Percentiles rank a stretch among this genome's conserved stretches.
Conservation (phyloP, 2,888 invertebrate species). For the Lasioglossum figueresi region DNA sequence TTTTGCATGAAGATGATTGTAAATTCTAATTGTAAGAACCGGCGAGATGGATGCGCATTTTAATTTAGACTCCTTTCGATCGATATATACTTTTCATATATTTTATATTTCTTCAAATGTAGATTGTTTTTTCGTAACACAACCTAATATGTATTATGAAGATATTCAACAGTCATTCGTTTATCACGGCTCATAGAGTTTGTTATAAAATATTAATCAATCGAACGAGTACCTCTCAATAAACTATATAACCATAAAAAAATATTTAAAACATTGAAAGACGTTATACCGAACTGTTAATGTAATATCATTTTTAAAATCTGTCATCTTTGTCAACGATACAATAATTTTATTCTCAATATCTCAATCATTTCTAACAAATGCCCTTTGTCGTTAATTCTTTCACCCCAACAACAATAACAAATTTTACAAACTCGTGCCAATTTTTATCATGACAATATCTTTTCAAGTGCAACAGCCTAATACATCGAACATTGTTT, state of each 20-base stretch:
- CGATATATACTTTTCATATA: neutral
- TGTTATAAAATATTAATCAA: neutral
- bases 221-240: neutral
- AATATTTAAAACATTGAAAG: neutral
- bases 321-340: neutral
- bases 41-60: slow-evolving; percentile 16
- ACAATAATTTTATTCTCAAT: neutral
- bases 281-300: neutral
- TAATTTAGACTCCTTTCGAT: neutral
- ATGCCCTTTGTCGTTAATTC: neutral
- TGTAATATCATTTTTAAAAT: slow-evolving; percentile 1
- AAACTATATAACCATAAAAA: slow-evolving; percentile 2
- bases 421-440: neutral
- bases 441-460: neutral
- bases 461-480: neutral
- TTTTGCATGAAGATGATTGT: neutral
- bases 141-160: neutral
- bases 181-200: neutral
- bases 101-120: neutral
- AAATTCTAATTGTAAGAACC: neutral
- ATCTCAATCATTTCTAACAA: neutral
- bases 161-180: neutral
- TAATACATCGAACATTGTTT: neutral
- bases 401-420: neutral
- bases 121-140: neutral